Evolutionary conservation across 2,797 vertebrate genomes (phyloP), one percentile per base, ranked within the genome.

Genomic region (Perodicticus potto): DNA sequence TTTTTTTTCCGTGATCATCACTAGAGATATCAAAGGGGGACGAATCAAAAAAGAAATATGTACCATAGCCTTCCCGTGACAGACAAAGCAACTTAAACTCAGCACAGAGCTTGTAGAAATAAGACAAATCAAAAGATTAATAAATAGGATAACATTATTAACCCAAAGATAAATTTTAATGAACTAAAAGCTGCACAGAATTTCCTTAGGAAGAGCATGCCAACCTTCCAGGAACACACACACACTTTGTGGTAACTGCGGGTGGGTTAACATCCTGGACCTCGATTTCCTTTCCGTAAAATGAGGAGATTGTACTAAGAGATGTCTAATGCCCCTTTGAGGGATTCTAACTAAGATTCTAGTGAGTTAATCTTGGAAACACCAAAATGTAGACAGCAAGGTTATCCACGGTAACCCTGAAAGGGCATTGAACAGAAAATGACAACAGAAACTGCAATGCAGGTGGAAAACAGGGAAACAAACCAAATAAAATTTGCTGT

Each of bases 111-210:
- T 65, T 92, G 22, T 7, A 43, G 73, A 93, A 90, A 92, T 70
- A 82, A 83, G 72, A 49, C 20, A 92, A 92, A 92, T 25, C 4
- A 22, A 61, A 85, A 92, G 72, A 77, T 57, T 57, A 83, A 74
- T 67, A 65, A 89, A 81, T 37, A 61, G 40, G 40, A 43, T 40
- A 73, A 32, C 29, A 80, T 25, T 7, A 22, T 55, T 74, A 88
- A 37, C 32, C 78, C 65, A 57, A 89, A 97, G 67, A 91, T 49
- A 67, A 72, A 49, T 86, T 86, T 40, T 59, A 13, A 89, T 73
- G 29, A 77, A 29, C 43, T 65, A 5, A 45, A 80, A 88, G 34
- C 65, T 27, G 45, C 25, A 20, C 22, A 61, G 70, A 57, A 53
- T 57, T n/a, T 70, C 69, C 85, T 89, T 32, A n/a, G 17, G 5